Conservation (phyloP, 2,888 invertebrate species). For the Pegoplata infirma region DNA sequence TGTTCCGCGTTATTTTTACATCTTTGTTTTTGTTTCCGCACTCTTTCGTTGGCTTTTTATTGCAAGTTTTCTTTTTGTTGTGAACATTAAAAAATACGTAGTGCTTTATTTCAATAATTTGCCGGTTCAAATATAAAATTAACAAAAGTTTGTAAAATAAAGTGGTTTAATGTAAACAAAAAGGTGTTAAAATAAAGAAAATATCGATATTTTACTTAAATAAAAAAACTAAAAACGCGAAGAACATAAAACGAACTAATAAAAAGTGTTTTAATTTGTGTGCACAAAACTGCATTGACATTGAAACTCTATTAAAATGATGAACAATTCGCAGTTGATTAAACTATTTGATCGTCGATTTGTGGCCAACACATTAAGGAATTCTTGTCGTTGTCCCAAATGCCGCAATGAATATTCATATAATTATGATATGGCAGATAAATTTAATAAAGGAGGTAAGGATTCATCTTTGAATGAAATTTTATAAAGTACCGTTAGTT, state of each 20-base stretch:
- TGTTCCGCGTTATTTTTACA: neutral
- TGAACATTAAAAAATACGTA: neutral
- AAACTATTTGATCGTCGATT: conserved; percentile 72
- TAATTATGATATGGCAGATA: conserved; percentile 29
- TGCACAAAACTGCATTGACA: neutral
- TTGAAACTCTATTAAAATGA: conserved; percentile 36
- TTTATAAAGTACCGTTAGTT: neutral
- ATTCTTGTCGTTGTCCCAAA: conserved; percentile 69
- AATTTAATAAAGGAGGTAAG: conserved; percentile 47
- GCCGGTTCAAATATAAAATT: conserved; percentile 7
- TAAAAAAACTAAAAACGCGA: neutral
- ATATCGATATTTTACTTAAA: neutral
- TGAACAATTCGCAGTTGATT: conserved; percentile 34
- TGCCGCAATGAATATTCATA: conserved; percentile 68
- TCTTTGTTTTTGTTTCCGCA: conserved; percentile 6
- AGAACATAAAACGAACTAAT: neutral
- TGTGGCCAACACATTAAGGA: conserved; percentile 68
- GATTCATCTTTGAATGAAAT: neutral
- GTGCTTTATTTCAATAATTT: neutral
- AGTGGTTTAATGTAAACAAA: neutral
- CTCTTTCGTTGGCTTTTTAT: neutral
- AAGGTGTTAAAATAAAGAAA: neutral
- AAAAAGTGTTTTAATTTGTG: neutral
- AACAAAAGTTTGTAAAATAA: neutral
- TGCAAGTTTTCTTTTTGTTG: conserved; percentile 4